A percentile compares a stretch with the other conserved stretches of the same genome.
phyloP scores from a whole-genome alignment of 2,888 invertebrate genomes.

The Brachyptera risi region DNA sequence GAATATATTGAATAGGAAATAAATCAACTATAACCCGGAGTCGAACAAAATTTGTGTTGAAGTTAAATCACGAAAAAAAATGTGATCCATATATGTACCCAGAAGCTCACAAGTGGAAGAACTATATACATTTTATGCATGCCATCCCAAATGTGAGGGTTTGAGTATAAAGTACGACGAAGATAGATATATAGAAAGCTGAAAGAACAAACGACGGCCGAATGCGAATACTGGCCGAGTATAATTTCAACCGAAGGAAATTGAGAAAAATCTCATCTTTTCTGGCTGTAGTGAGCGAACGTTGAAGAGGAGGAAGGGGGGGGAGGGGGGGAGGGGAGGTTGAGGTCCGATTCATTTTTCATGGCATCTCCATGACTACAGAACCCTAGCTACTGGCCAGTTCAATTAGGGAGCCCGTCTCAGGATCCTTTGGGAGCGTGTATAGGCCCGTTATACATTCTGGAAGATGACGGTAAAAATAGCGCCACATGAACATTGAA shows the following conservation, averaged over 20 bases:
- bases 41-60: too few species aligned
- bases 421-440: slow-evolving; percentile 12
- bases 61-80: slow-evolving; percentile 21
- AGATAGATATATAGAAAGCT: slow-evolving; percentile 15
- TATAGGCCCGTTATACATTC: slow-evolving; percentile 7
- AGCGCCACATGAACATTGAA: neutral
- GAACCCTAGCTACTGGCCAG: slow-evolving; percentile 39
- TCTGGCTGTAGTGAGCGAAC: slow-evolving; percentile 38
- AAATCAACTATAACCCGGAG: too few species aligned
- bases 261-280: slow-evolving; percentile 49
- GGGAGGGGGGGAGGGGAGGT: slow-evolving; percentile 1
- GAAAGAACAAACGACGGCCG: slow-evolving; percentile 36
- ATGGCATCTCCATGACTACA: slow-evolving; percentile 44
- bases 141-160: neutral
- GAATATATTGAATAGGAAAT: too few species aligned
- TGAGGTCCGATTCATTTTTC: slow-evolving; percentile 46
- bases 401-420: slow-evolving; percentile 43
- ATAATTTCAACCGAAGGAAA: slow-evolving; percentile 47
- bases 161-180: neutral
- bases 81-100: slow-evolving; percentile 21
- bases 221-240: too few species aligned
- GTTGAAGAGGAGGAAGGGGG: slow-evolving; percentile 8
- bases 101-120: too few species aligned
- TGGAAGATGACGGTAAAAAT: neutral
- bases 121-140: too few species aligned